Evolutionary conservation across 1,140 invertebrate species (phyloP).

Genomic region (Drosophila arawakana): DNA sequence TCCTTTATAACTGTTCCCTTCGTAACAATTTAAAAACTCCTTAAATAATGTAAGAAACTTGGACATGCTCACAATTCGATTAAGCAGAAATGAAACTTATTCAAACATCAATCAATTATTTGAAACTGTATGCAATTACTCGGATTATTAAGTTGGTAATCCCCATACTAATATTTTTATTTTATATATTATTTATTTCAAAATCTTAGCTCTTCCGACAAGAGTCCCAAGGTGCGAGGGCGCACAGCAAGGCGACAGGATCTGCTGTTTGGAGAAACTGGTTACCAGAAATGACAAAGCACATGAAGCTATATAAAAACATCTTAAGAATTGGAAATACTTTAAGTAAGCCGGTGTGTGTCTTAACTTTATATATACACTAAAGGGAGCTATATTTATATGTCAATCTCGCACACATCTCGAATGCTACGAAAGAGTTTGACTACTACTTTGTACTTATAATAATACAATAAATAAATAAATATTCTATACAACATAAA

Average conservation of each 20-base stretch:
- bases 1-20: background rate
- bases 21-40: background rate
- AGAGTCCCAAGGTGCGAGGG: conserved; percentile 87
- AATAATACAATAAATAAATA: background rate
- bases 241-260: conserved; percentile 89
- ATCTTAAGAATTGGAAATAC: background rate
- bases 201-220: conserved; percentile 51
- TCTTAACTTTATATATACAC: background rate
- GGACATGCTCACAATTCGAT: conserved; percentile 18
- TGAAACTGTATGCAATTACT: conserved; percentile 30
- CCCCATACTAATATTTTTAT: background rate
- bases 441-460: background rate
- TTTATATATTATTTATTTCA: conserved; percentile 27
- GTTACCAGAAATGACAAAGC: conserved; percentile 4
- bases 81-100: conserved; percentile 37
- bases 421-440: conserved; percentile 7
- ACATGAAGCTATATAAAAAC: background rate
- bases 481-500: conserved; percentile 1
- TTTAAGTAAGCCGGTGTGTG: background rate
- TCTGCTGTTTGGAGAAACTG: conserved; percentile 87
- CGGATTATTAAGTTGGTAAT: conserved; percentile 20
- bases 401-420: background rate
- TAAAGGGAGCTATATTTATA: background rate
- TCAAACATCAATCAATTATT: conserved; percentile 43
- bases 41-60: conserved; percentile 20